Evolutionary conservation across 2,113 vertebrate genomes (phyloP).

Genomic region (Anguilla japonica): DNA sequence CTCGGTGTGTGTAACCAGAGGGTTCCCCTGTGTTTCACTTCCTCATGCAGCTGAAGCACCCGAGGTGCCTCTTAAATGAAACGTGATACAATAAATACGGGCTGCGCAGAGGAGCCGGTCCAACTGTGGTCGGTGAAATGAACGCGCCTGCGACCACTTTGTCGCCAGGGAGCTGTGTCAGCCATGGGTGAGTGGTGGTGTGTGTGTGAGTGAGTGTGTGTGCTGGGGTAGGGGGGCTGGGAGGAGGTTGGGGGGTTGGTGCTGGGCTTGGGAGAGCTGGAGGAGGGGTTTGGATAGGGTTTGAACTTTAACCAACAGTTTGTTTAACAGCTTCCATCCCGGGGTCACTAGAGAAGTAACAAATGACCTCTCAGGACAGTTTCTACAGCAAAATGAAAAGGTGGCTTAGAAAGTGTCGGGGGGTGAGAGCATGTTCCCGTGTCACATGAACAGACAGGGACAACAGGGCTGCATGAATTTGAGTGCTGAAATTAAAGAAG

Average conservation of each 20-base stretch:
- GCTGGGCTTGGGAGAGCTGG: background rate
- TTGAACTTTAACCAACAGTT: constrained; percentile 43
- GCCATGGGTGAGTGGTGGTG: constrained; percentile 14
- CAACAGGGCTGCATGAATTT: background rate
- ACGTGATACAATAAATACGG: background rate
- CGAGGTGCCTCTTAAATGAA: background rate
- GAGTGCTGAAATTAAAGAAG: too few relatives aligned
- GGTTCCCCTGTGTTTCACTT: background rate
- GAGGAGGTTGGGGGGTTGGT: too few relatives aligned
- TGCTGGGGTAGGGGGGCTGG: background rate
- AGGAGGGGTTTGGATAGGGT: background rate
- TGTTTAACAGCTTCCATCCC: background rate
- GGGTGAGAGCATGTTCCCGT: too few relatives aligned
- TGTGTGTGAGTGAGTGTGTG: background rate
- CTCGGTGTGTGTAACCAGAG: background rate
- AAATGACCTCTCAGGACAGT: background rate
- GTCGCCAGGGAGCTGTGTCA: background rate
- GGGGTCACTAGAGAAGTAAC: constrained; percentile 7
- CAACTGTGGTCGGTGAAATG: background rate
- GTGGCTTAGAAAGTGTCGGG: background rate
- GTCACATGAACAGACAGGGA: background rate
- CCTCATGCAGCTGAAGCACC: background rate
- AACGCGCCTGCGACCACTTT: background rate
- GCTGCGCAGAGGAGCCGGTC: background rate
- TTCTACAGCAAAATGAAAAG: background rate